Evolutionary conservation across 1,140 invertebrate species (phyloP), one percentile per base, ranked within the genome.

Genomic region (Meloidogyne exigua): DNA sequence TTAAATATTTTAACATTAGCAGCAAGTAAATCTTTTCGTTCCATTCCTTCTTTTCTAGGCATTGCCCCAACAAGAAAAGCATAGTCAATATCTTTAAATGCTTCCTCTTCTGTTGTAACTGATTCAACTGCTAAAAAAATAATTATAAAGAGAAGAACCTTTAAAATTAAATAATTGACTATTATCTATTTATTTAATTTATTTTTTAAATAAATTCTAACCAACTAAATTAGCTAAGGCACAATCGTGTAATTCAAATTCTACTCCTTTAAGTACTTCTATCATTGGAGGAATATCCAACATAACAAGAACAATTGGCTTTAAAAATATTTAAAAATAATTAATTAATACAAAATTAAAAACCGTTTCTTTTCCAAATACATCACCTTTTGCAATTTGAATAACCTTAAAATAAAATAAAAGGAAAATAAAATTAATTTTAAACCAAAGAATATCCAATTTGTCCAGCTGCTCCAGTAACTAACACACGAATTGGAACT

Each of bases 1-100:
- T 98, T 97, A 89, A 99, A 99, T 84, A 99, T 99, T 88, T 95
- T 95, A 7, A 98, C 95, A 90, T 99, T 99, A 11, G 96, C 96
- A 57, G 94, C 92, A 36, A 96, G 89, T 28, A 94, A 88, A 88
- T 99, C 97, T 89, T 98, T 99, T 62, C 97, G 91, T 88, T 99
- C 96, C 97, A 99, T 99, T 65, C 96, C 96, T 87, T 99, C 93
- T 85, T 92, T 93, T 21, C 97, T 91, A 0, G 97, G 97, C 96
- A 99, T 99, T 9, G 97, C 92, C 64, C 97, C 97, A 57, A 99
- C 95, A 66, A 99, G 90, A 87, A 99, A 98, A n/a, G 95, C 97
- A 68, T 95, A 94, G 84, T 95, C 93, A 68, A 97, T 93, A 90
- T 96, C 93, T 85, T 95, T 94, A 89, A 99, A 99, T 62, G 94